Percentiles rank a stretch among this genome's conserved stretches.
Evolutionary conservation across 2,113 vertebrate genomes (phyloP).

Genomic region (Stegostoma tigrinum): DNA sequence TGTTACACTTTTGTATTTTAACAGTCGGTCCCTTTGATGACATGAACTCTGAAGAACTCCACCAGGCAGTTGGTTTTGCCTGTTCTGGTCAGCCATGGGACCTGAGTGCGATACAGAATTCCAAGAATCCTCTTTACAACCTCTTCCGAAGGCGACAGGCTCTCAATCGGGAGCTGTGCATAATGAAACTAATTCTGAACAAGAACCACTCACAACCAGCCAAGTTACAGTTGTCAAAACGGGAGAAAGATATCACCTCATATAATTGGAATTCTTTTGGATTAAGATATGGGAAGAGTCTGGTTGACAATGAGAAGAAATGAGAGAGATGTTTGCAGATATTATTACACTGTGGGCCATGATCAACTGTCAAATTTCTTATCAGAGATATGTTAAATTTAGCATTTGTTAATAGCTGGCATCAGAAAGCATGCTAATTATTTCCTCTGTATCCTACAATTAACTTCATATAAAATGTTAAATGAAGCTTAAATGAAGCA

Average conservation of each 20-base stretch:
- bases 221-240: constrained; percentile 45
- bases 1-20: not conserved
- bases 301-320: not conserved
- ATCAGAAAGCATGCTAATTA: not conserved
- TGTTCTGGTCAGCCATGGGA: not conserved
- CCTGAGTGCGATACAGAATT: constrained; percentile 36
- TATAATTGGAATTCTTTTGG: constrained; percentile 69
- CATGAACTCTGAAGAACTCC: not conserved
- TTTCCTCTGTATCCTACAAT: not conserved
- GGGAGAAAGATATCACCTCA: constrained; percentile 49
- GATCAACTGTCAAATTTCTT: not conserved
- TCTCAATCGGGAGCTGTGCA: not conserved
- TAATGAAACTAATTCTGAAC: too few relatives aligned
- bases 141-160: not conserved
- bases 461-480: constrained; percentile 1
- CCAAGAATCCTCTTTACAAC: not conserved
- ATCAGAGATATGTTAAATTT: not conserved
- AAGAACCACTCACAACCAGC: constrained; percentile 14
- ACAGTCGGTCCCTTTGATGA: not conserved
- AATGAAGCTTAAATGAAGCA: not conserved
- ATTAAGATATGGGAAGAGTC: constrained; percentile 59
- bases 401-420: not conserved
- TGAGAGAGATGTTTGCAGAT: not conserved
- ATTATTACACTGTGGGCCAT: not conserved
- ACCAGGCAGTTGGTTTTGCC: not conserved